Conservation (phyloP, 2,888 invertebrate genomes). For the Salticus scenicus region DNA sequence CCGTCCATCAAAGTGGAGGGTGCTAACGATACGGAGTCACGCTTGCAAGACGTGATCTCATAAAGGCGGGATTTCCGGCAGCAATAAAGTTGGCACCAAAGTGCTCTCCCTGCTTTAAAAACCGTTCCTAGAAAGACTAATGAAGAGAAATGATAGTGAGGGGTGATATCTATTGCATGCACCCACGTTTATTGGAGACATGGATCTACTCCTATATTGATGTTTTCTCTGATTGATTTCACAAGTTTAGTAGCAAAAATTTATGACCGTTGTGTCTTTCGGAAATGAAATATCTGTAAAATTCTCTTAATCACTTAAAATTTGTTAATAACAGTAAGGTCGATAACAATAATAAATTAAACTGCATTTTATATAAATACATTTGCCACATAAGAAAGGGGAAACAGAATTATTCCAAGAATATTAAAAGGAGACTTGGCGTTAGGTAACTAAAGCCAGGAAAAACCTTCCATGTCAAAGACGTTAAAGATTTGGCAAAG, state of each 20-base stretch:
- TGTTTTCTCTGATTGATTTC: background rate
- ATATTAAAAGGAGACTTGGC: too few relatives aligned
- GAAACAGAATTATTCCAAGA: too few relatives aligned
- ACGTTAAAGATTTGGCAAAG: too few relatives aligned
- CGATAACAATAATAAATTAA: too few relatives aligned
- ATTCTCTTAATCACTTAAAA: too few relatives aligned
- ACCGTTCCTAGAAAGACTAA: conserved; percentile 61
- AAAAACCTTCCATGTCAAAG: too few relatives aligned
- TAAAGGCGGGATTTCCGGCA: conserved; percentile 63
- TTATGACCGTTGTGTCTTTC: too few relatives aligned
- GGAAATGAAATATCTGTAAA: too few relatives aligned
- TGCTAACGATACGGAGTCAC: conserved; percentile 64
- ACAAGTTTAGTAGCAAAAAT: background rate
- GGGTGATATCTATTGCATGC: conserved; percentile 33
- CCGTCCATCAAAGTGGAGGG: conserved; percentile 34
- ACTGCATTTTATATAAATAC: too few relatives aligned
- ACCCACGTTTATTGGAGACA: background rate
- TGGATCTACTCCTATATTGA: background rate
- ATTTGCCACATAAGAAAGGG: too few relatives aligned
- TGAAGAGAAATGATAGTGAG: conserved; percentile 59
- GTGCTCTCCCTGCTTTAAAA: conserved; percentile 54
- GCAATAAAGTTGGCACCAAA: conserved; percentile 64
- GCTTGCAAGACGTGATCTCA: conserved; percentile 62
- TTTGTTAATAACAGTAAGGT: too few relatives aligned
- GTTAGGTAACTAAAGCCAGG: too few relatives aligned